phyloP scores from a whole-genome alignment of 2,797 vertebrate species.

The Hoplostethus mediterraneus region DNA sequence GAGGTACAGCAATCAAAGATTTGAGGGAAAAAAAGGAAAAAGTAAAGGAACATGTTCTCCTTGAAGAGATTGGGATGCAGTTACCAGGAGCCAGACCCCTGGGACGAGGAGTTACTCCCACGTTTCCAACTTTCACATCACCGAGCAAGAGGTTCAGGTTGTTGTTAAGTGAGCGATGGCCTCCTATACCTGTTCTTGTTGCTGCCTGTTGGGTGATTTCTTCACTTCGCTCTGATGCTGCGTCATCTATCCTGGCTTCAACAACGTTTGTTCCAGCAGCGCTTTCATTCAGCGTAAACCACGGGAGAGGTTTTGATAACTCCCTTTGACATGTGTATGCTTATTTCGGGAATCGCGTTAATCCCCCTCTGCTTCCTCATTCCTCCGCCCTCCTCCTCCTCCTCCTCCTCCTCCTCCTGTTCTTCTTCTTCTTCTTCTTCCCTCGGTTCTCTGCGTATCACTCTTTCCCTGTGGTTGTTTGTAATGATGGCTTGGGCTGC shows the following conservation, averaged over 20 bases:
- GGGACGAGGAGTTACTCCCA: neutral
- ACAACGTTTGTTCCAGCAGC: slow-evolving; percentile 65
- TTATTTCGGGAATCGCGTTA: slow-evolving; percentile 80
- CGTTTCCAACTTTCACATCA: slow-evolving; percentile 10
- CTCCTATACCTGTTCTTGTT: slow-evolving; percentile 57
- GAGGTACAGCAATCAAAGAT: neutral
- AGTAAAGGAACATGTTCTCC: too few relatives aligned
- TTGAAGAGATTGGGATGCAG: too few relatives aligned
- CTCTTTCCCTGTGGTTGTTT: slow-evolving; percentile 73
- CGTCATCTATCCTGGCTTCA: slow-evolving; percentile 67
- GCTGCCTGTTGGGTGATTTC: slow-evolving; percentile 55
- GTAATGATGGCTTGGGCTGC: slow-evolving; percentile 76
- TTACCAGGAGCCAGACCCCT: neutral
- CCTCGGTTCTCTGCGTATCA: slow-evolving; percentile 65
- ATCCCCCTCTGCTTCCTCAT: slow-evolving; percentile 68
- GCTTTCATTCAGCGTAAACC: slow-evolving; percentile 66
- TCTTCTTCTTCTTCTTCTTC: neutral
- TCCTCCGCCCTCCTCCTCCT: slow-evolving; percentile 41
- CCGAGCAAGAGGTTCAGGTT: slow-evolving; percentile 15
- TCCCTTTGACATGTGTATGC: slow-evolving; percentile 72
- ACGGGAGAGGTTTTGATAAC: slow-evolving; percentile 68
- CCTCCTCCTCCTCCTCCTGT: neutral
- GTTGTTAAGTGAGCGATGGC: slow-evolving; percentile 3
- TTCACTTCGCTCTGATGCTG: slow-evolving; percentile 33
- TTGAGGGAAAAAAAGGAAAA: neutral